Base-by-base conservation (phyloP, 2,113 vertebrate species). In the human (Homo sapiens) region DNA sequence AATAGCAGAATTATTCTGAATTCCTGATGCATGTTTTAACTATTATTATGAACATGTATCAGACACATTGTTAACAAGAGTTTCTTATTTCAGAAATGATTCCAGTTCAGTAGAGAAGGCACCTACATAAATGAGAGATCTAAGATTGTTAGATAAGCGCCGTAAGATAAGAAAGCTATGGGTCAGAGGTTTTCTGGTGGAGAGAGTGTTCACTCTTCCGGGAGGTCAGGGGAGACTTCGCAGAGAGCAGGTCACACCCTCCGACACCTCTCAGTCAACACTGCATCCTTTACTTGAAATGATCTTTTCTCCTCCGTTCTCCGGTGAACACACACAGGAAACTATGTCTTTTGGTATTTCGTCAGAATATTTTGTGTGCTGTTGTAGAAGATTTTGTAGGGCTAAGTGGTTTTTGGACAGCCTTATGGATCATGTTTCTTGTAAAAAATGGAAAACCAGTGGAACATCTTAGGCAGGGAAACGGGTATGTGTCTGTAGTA, bases 1-100 rank as follows among this genome's bases (percentile, higher is more conserved):
- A 73, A 43, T n/a, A 90, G 75, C 18, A 90, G 72, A 89, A 90
- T 78, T 96, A 45, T 90, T 96, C 76, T 97, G 80, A 90, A 87
- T 92, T 35, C 14, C 43, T 75, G 32, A 79, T 96, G 66, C 48
- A 27, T 90, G 43, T 75, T 70, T 72, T 94, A 84, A 82, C 45
- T 66, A 45, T 72, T 80, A 82, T 43, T 93, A 59, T 84, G 83
- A 48, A 75, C 35, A 83, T 70, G 17, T 66, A 48, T 90, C 61
- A 91, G 93, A 88, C 13, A 90, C 35, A 30, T 52, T 61, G 57
- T 80, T 45, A 55, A n/a, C n/a, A n/a, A n/a, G 11, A 11, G 9
- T 90, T 80, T 93, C 73, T 38, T 52, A 20, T 38, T 96, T 93
- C 18, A 93, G 57, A 92, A 92, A 72, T 18, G 55, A 88, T 73